Conservation (phyloP, 2,888 invertebrate genomes). For the Hypsopygia costalis region DNA sequence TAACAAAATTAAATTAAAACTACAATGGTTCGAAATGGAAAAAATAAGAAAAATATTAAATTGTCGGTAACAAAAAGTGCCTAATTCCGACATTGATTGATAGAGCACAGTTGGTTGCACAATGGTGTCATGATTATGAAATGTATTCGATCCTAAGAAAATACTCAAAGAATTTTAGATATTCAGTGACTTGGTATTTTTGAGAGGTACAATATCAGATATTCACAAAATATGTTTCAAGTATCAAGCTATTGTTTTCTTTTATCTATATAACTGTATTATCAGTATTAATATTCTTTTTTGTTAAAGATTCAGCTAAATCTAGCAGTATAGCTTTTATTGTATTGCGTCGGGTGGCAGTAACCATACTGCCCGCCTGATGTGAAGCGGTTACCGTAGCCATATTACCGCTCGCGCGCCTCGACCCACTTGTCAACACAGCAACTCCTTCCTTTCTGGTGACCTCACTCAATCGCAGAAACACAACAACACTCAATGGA, state of each 20-base stretch:
- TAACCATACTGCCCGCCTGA: no score
- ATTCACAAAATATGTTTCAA: background rate
- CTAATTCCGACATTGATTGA: conserved; percentile 50
- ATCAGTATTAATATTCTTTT: no score
- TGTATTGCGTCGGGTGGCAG: no score
- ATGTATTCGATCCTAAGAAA: conserved; percentile 53
- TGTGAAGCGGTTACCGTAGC: no score
- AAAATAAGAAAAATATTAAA: conserved; percentile 13
- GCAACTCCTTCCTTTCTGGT: no score
- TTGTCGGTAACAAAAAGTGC: conserved; percentile 12
- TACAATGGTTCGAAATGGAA: conserved; percentile 4
- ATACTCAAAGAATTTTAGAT: conserved; percentile 28
- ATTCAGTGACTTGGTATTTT: conserved; percentile 11
- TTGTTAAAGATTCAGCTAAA: no score
- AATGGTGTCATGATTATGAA: conserved; percentile 52
- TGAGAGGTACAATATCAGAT: background rate
- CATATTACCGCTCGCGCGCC: no score
- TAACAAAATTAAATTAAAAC: conserved; percentile 3
- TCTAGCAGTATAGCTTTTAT: no score
- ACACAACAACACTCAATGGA: no score
- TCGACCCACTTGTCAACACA: no score
- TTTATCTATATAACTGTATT: no score
- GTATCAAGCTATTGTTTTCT: background rate
- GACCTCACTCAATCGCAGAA: no score
- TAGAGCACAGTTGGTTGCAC: conserved; percentile 60